phyloP scores from a whole-genome alignment of 2,113 vertebrate genomes.

The Ancistrus triradiatus region DNA sequence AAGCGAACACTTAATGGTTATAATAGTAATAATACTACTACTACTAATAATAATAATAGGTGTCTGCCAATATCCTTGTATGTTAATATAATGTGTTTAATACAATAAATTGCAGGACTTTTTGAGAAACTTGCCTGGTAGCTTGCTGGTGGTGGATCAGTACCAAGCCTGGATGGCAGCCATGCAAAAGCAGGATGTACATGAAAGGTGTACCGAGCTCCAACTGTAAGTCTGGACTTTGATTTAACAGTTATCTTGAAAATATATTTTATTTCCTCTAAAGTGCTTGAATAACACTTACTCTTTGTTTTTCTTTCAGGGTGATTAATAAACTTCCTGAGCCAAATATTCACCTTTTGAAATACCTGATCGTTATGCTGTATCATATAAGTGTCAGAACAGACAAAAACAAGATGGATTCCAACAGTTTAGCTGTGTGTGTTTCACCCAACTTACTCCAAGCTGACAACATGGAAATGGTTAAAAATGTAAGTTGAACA shows the following conservation, averaged over 20 bases:
- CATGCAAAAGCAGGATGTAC: constrained; percentile 60
- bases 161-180: constrained; percentile 75
- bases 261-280: neutral
- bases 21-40: no score
- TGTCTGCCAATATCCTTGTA: no score
- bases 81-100: neutral
- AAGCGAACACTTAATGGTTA: no score
- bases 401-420: constrained; percentile 72
- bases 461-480: constrained; percentile 59
- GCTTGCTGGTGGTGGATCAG: constrained; percentile 68
- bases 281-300: neutral
- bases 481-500: constrained; percentile 65
- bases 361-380: constrained; percentile 59
- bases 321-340: constrained; percentile 66
- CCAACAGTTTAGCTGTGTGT: constrained; percentile 76
- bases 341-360: constrained; percentile 66
- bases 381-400: constrained; percentile 61
- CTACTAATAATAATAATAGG: no score
- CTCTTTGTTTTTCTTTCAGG: constrained; percentile 51
- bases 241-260: neutral
- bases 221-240: constrained; percentile 68
- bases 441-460: constrained; percentile 75
- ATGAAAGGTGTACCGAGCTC: constrained; percentile 66
- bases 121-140: constrained; percentile 73
- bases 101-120: constrained; percentile 71